Evolutionary conservation across 1,140 invertebrate species (phyloP).

Genomic region (Drosophila insularis): DNA sequence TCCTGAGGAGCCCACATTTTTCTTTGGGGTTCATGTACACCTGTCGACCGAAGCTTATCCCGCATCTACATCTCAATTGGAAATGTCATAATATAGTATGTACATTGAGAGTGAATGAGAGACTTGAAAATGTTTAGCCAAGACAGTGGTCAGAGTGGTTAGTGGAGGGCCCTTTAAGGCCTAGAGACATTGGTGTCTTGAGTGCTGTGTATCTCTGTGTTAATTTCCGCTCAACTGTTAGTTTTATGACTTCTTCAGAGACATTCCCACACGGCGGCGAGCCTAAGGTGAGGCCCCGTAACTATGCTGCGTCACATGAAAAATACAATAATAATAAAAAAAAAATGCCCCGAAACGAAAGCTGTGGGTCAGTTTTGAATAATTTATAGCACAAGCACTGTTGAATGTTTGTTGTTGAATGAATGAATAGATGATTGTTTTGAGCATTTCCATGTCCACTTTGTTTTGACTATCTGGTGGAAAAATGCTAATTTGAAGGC

Average conservation of each 20-base stretch:
- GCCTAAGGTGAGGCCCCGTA: slow-evolving; percentile 13
- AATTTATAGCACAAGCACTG: slow-evolving; percentile 58
- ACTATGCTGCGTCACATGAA: slow-evolving; percentile 65
- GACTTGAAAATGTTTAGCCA: slow-evolving; percentile 47
- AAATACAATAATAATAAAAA: slow-evolving; percentile 48
- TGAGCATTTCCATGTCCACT: slow-evolving; percentile 47
- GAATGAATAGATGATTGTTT: slow-evolving; percentile 1
- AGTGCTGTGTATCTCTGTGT: slow-evolving; percentile 57
- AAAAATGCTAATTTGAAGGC: slow-evolving; percentile 62
- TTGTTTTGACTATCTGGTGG: slow-evolving; percentile 24
- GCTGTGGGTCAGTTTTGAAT: slow-evolving; percentile 66
- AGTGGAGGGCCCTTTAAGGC: slow-evolving; percentile 36
- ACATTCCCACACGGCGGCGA: slow-evolving; percentile 56
- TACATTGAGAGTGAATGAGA: neutral
- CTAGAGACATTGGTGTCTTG: neutral
- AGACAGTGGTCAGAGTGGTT: slow-evolving; percentile 9
- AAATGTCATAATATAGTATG: slow-evolving; percentile 27
- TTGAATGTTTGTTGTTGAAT: slow-evolving; percentile 3
- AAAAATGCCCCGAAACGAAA: slow-evolving; percentile 43
- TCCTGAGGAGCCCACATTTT: slow-evolving; percentile 2
- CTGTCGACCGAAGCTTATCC: slow-evolving; percentile 35
- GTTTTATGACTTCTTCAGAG: slow-evolving; percentile 69
- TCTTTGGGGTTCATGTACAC: neutral
- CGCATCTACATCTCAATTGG: slow-evolving; percentile 60
- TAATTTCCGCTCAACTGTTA: slow-evolving; percentile 75